Base-by-base conservation (phyloP, 2,113 vertebrate species). In the Eurystomus gularis region DNA sequence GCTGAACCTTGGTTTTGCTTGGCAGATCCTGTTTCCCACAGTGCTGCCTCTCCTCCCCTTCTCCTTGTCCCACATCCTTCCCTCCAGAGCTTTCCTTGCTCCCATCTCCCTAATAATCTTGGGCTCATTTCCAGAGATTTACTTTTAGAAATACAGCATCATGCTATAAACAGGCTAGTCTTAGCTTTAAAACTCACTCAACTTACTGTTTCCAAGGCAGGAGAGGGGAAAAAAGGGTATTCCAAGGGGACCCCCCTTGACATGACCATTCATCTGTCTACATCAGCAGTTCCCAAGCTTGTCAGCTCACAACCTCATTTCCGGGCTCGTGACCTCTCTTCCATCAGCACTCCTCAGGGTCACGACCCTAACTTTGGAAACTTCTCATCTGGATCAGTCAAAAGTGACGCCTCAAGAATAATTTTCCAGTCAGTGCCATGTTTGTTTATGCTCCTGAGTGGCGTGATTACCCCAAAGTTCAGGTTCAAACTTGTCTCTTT, bases 401-500 rank as follows among this genome's bases (percentile, higher is more conserved):
- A 71, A 93, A 95, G n/a, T 52, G 86, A 96, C 0, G 1, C 64
- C 79, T 90, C 60, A 54, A 82, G 72, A 96, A 84, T 52, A 44
- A 79, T 86, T 93, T 94, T 84, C 48, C 60, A 86, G 51, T n/a
- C 1, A 0, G 29, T 95, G 64, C 80, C 92, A 84, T 62, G 73
- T 81, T 92, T 96, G 82, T 95, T 96, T 96, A 61, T 65, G 54
- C 62, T 94, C 66, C 71, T 51, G 40, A 76, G 66, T 46, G 40
- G 49, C 0, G 0, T 10, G 83, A 82, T 86, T 87, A 84, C 61
- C 66, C 92, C 19, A n/a, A 61, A 86, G 90, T 89, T 96, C 96
- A 94, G 83, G 94, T 92, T 96, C 73, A 88, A 28, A 91, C 95
- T 84, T 52, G 92, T 72, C n/a, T 86, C 73, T 95, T 79, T 73